Base-by-base conservation (phyloP, 2,113 vertebrate species). In the Murina feae region DNA sequence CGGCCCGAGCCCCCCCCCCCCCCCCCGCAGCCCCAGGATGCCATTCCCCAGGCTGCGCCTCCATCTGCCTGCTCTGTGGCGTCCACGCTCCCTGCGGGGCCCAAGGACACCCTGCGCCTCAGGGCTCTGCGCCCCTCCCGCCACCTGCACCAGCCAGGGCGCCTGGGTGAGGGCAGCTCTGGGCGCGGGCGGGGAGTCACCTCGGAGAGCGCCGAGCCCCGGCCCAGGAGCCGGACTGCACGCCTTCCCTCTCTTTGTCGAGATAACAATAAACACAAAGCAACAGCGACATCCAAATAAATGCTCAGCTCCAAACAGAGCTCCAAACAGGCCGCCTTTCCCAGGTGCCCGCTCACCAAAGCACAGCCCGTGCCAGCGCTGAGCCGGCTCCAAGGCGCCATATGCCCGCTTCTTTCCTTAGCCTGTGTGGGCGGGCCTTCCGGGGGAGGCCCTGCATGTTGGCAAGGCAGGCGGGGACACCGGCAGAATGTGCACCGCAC, bases 51-150 rank as follows among this genome's bases (percentile, higher is more conserved):
- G 97, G 83, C 97, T 96, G 88, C 97, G 94, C 81, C 96, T 96
- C 97, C 98, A 97, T 69, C 90, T 39, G 93, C 66, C 94, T 93
- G 97, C 94, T 96, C 96, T 91, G 83, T 96, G 97, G 96, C 94
- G 96, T 97, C 97, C 95, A 85, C 90, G 39, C 80, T 96, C 92
- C 96, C 75, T 92, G 71, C 71, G 95, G 96, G 95, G 87, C 97
- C 95, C 97, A 88, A 80, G 65, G 96, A 0, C 89, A 63, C 55
- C 75, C 53, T 79, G 44, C 14, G 94, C 96, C 97, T 97, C 93
- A 1, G 86, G 86, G 82, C 91, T 97, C 96, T 53, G 96, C 94
- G 81, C 95, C 97, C 96, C 91, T 0, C 0, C 96, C 68, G 44
- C 97, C 87, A 68, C 93, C 84, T 83, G 74, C 96, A 92, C 90